Conservation (phyloP, 2,888 invertebrate genomes). For the Perithous albicinctus region DNA sequence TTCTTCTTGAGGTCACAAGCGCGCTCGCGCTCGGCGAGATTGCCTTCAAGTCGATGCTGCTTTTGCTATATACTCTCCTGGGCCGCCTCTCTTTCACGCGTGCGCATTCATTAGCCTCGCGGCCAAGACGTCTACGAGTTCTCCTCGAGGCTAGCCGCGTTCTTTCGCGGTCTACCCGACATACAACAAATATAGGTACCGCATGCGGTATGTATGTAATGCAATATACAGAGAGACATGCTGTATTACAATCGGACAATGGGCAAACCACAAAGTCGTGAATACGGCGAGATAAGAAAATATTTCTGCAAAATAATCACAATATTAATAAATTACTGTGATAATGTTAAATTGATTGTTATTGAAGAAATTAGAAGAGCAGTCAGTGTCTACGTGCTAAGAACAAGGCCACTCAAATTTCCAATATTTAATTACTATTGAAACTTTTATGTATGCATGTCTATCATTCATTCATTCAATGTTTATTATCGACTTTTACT, state of each 20-base stretch:
- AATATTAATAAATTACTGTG: not conserved
- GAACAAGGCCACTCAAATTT: too few species aligned
- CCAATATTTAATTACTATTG: too few species aligned
- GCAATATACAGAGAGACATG: not conserved
- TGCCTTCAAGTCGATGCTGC: constrained; percentile 56
- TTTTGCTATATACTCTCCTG: constrained; percentile 10
- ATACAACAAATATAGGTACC: not conserved
- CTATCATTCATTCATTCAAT: too few species aligned
- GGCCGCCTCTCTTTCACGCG: constrained; percentile 72
- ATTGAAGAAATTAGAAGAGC: too few species aligned
- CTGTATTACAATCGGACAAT: constrained; percentile 3
- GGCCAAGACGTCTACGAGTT: constrained; percentile 64
- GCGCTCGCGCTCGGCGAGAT: constrained; percentile 72
- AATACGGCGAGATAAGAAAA: not conserved
- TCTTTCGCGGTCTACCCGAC: constrained; percentile 56
- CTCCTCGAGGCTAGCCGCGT: constrained; percentile 61
- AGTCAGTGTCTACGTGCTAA: too few species aligned
- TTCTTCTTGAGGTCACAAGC: constrained; percentile 78
- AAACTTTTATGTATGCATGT: too few species aligned
- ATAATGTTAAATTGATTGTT: too few species aligned
- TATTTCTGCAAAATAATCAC: not conserved
- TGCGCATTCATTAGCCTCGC: constrained; percentile 77
- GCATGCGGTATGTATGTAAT: constrained; percentile 15
- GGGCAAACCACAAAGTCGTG: not conserved
- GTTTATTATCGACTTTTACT: too few species aligned